A percentile compares a stretch with the other conserved stretches of the same genome.
phyloP scores from a whole-genome alignment of 2,797 vertebrate species.

The Sciaenops ocellatus region DNA sequence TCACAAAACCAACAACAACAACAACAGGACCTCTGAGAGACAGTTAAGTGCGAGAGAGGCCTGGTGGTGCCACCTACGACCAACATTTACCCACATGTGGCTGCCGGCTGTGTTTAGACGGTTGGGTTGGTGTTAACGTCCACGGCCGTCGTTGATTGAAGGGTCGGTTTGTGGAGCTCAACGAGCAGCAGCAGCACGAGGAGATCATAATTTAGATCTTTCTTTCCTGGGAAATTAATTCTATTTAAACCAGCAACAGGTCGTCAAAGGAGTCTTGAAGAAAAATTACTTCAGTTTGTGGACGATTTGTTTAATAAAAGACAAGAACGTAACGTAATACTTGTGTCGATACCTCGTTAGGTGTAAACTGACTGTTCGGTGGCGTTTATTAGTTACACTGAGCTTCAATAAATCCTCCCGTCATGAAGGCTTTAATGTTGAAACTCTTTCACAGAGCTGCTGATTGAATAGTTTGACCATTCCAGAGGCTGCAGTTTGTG shows the following conservation, averaged over 20 bases:
- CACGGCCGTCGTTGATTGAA: not conserved
- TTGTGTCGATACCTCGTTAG: no score
- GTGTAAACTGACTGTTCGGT: not conserved
- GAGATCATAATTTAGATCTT: not conserved
- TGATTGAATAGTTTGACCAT: not conserved
- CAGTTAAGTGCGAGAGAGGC: constrained; percentile 26
- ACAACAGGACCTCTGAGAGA: constrained; percentile 31
- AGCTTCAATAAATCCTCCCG: not conserved
- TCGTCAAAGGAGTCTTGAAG: not conserved
- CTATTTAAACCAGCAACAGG: not conserved
- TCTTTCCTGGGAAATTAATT: not conserved
- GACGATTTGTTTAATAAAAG: not conserved
- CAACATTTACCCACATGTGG: not conserved
- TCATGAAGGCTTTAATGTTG: not conserved
- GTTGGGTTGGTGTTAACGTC: not conserved
- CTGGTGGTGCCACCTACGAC: constrained; percentile 26
- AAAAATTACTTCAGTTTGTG: not conserved
- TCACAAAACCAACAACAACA: constrained; percentile 22
- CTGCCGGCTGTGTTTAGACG: constrained; percentile 10
- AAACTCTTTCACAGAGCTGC: not conserved
- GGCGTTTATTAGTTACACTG: not conserved
- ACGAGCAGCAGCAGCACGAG: constrained; percentile 21
- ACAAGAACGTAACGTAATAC: not conserved
- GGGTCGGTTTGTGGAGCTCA: not conserved
- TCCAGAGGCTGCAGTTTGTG: no score